Conservation (phyloP, 2,797 vertebrate species). For the Phrynocephalus guinanensis region DNA sequence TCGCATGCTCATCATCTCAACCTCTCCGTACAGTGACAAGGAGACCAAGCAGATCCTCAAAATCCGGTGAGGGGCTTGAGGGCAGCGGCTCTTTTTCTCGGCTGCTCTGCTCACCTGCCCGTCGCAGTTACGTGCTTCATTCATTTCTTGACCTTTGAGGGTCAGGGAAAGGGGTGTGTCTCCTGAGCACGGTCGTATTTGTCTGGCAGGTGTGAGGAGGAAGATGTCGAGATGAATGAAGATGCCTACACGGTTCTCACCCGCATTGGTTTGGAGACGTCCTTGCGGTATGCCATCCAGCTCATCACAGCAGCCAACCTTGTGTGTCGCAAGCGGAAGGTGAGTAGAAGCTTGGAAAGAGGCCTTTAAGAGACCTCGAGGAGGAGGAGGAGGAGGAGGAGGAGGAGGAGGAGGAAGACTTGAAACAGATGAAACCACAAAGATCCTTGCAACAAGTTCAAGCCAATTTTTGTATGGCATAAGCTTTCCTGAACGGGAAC, state of each 20-base stretch:
- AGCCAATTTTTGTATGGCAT: too few relatives aligned
- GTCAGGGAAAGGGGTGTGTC: background rate
- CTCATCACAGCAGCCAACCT: conserved; percentile 93
- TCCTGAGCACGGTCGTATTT: background rate
- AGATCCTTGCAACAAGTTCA: too few relatives aligned
- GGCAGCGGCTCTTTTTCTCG: background rate
- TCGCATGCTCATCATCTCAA: conserved; percentile 92
- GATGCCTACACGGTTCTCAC: conserved; percentile 93
- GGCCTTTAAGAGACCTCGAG: background rate
- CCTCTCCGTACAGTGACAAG: conserved; percentile 92
- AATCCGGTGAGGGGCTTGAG: conserved; percentile 82
- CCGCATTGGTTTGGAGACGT: conserved; percentile 94
- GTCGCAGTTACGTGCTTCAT: background rate
- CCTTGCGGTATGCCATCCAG: conserved; percentile 94
- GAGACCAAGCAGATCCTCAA: conserved; percentile 95
- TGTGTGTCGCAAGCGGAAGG: conserved; percentile 94
- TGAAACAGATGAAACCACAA: background rate
- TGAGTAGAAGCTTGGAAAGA: conserved; percentile 48
- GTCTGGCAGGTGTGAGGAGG: conserved; percentile 89
- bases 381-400: background rate
- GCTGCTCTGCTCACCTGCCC: background rate
- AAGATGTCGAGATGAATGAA: conserved; percentile 94
- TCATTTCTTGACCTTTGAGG: background rate
- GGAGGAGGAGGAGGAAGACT: background rate
- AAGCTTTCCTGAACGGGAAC: too few relatives aligned